A percentile compares a stretch with the other conserved stretches of the same genome.
These are phyloP conservation scores for Acanthornis magna DNA, from an alignment of 2,797 vertebrate species.

Conservation along the genomic window DNA sequence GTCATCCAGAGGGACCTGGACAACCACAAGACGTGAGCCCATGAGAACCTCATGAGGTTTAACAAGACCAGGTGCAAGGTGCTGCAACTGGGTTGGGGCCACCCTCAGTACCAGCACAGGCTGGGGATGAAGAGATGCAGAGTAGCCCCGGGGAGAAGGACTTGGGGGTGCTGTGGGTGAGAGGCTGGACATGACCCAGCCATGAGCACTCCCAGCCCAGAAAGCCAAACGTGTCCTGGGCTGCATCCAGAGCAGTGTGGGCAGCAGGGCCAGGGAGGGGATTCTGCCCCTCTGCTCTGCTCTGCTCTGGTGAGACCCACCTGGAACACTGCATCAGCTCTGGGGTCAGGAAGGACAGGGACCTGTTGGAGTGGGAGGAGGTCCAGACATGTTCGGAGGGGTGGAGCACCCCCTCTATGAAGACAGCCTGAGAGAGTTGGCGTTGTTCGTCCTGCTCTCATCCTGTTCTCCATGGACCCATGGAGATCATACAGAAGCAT, in stretches of 20 bases:
- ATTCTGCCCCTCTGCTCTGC: background rate
- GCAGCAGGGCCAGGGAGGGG: background rate
- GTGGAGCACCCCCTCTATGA: background rate
- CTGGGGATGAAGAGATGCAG: fast-evolving
- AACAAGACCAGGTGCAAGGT: background rate
- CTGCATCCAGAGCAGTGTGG: background rate
- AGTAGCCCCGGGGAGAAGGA: background rate
- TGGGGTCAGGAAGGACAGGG: background rate
- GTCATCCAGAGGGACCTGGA: background rate
- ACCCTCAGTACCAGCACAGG: fast-evolving
- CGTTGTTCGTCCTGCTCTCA: background rate
- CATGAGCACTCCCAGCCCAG: background rate
- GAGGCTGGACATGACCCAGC: background rate
- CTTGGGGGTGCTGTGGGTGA: background rate
- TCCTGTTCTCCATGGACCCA: too few species aligned
- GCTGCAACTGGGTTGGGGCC: fast-evolving
- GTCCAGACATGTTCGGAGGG: background rate
- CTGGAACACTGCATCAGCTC: background rate
- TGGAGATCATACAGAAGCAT: background rate
- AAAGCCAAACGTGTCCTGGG: background rate
- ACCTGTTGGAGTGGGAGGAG: fast-evolving
- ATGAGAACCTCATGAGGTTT: background rate
- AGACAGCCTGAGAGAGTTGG: background rate
- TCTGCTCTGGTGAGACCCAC: background rate
- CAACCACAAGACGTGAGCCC: background rate